A percentile compares a stretch with the other conserved stretches of the same genome.
phyloP scores from a whole-genome alignment of 37 sponge, comb jelly and placozoan genomes.

The Halichondria panicea region DNA sequence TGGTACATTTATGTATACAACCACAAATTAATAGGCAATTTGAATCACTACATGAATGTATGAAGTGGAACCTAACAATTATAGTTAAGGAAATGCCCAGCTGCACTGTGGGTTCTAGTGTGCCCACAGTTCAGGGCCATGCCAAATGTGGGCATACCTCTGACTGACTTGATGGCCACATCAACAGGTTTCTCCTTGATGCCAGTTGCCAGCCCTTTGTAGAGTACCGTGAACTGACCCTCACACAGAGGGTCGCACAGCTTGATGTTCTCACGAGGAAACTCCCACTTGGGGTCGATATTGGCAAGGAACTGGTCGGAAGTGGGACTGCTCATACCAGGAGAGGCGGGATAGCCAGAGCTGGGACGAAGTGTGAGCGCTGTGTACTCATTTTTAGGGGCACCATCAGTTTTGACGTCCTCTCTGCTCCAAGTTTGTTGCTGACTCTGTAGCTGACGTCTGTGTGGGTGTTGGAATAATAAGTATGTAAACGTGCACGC shows the following conservation, averaged over 20 bases:
- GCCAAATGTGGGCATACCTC: constrained; percentile 50
- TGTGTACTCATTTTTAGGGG: constrained; percentile 1
- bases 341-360: constrained; percentile 26
- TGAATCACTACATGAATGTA: background rate
- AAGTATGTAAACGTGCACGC: too few relatives aligned
- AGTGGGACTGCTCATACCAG: background rate
- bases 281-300: constrained; percentile 63
- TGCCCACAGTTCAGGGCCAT: too few relatives aligned
- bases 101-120: too few relatives aligned
- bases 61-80: background rate
- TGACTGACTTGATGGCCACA: constrained; percentile 56
- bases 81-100: too few relatives aligned
- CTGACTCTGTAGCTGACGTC: background rate
- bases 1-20: background rate
- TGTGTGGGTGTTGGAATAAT: too few relatives aligned
- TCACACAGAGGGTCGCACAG: constrained; percentile 47
- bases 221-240: constrained; percentile 43
- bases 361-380: background rate
- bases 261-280: constrained; percentile 43
- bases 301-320: background rate
- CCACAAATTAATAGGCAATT: too few relatives aligned
- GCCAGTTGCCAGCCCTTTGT: constrained; percentile 50
- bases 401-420: background rate
- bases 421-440: constrained; percentile 12
- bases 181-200: constrained; percentile 32